A percentile compares a stretch with the other conserved stretches of the same genome.
phyloP scores from a whole-genome alignment of 2,888 invertebrate species.

The Caenorhabditis zanzibari region DNA sequence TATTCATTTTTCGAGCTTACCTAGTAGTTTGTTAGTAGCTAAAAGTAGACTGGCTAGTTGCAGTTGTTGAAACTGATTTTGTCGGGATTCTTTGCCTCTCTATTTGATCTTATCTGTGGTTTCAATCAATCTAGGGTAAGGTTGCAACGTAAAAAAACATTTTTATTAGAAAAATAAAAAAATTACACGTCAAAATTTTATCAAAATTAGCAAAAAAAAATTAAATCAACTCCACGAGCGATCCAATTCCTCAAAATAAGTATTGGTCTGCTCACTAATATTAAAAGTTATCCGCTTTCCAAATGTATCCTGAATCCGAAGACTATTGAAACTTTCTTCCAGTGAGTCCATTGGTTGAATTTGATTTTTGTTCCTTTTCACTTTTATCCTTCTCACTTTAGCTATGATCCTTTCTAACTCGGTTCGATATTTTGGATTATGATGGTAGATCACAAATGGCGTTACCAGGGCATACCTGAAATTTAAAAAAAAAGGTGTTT shows the following conservation, averaged over 20 bases:
- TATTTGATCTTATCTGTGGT: background rate
- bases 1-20: background rate
- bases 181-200: background rate
- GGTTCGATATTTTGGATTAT: slow-evolving; percentile 55
- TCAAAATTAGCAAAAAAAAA: background rate
- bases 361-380: slow-evolving; percentile 14
- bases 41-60: slow-evolving; percentile 7
- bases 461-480: slow-evolving; percentile 57
- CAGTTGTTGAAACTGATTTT: slow-evolving; percentile 42
- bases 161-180: background rate
- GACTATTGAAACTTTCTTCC: slow-evolving; percentile 22
- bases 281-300: slow-evolving; percentile 56
- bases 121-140: slow-evolving; percentile 26
- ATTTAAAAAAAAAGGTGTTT: background rate
- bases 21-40: slow-evolving; percentile 16
- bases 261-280: slow-evolving; percentile 34
- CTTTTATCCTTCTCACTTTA: slow-evolving; percentile 9
- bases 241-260: slow-evolving; percentile 48
- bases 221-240: slow-evolving; percentile 36
- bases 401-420: slow-evolving; percentile 24
- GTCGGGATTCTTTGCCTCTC: background rate
- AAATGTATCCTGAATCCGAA: slow-evolving; percentile 55
- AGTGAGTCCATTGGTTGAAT: slow-evolving; percentile 32
- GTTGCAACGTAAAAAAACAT: background rate
- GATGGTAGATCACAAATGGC: slow-evolving; percentile 57